Evolutionary conservation across 1,140 invertebrate genomes (phyloP).

Genomic region (Formica selysi): DNA sequence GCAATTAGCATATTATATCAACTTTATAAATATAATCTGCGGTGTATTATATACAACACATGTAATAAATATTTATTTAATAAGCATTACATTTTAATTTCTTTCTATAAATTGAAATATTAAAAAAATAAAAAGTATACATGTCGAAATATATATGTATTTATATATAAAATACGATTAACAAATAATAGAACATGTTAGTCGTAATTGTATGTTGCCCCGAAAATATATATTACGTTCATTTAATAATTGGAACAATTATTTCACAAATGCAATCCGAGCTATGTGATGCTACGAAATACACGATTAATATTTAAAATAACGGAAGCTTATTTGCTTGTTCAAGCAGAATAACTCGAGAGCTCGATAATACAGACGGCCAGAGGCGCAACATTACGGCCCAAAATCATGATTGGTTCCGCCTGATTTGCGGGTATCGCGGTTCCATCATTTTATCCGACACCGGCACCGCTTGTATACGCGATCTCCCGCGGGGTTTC

Average conservation of each 20-base stretch:
- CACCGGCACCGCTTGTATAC: background rate
- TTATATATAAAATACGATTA: background rate
- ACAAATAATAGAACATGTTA: background rate
- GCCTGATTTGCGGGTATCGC: constrained; percentile 21
- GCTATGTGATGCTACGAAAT: background rate
- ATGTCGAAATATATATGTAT: background rate
- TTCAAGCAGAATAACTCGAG: background rate
- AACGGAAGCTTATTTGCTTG: background rate
- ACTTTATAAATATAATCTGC: constrained; percentile 29
- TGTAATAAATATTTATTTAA: constrained; percentile 14
- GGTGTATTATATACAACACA: background rate
- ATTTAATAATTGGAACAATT: constrained; percentile 11
- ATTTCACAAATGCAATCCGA: background rate
- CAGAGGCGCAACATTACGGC: background rate
- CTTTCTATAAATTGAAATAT: constrained; percentile 10
- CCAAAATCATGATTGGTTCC: constrained; percentile 27
- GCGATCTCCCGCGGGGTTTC: background rate
- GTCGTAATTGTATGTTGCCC: background rate
- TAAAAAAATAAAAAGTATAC: background rate
- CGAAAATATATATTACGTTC: background rate
- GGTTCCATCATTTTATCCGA: constrained; percentile 18
- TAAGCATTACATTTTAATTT: constrained; percentile 1
- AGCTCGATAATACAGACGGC: background rate
- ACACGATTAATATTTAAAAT: background rate
- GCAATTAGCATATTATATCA: constrained; percentile 15